Evolutionary conservation across 2,113 vertebrate species (phyloP), one percentile per base, ranked within the genome.

Genomic region (Bucco capensis): DNA sequence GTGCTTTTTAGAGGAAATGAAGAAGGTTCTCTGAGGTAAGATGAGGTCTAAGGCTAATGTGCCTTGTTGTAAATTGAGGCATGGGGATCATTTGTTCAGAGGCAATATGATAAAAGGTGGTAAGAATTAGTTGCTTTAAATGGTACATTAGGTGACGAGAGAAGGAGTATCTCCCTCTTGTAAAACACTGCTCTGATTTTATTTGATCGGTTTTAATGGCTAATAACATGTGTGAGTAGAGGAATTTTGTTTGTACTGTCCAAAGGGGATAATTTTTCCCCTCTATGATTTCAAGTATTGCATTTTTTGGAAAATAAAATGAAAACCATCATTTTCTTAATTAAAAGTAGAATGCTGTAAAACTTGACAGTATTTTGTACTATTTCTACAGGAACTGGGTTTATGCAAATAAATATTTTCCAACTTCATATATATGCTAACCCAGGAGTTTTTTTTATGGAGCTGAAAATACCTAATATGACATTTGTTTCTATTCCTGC

Each of bases 21-120:
- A 82, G 56, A 85, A 82, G 49, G 70, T 84, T 89, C 56, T 92
- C 44, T 37, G 24, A 83, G 38, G 65, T 82, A 89, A 93, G 67
- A 54, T 38, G 53, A 93, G 22, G 83, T 89, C 62, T 81, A 81
- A 90, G 46, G 74, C 54, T 94, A 93, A 86, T 95, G 86, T 79
- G 49, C 33, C 13, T 78, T 30, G 35, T 40, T 84, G 53, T 64
- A 86, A 86, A 84, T 78, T 86, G 53, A 72, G 35, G 40, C 57
- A 75, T 1, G 1, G 1, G 13, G 31, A 73, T 88, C 7, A 31
- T 51, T 69, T 73, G 31, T 77, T 90, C 35, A 78, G 44, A 84
- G 16, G 57, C 27, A 79, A 72, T 72, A 78, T 65, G 37, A 76
- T 82, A 72, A 84, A 33, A 2, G 3, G 28, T n/a, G 58, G 78